Evolutionary conservation across 2,888 invertebrate species (phyloP), one percentile per base, ranked within the genome.

Genomic region (Octonoba sinensis): DNA sequence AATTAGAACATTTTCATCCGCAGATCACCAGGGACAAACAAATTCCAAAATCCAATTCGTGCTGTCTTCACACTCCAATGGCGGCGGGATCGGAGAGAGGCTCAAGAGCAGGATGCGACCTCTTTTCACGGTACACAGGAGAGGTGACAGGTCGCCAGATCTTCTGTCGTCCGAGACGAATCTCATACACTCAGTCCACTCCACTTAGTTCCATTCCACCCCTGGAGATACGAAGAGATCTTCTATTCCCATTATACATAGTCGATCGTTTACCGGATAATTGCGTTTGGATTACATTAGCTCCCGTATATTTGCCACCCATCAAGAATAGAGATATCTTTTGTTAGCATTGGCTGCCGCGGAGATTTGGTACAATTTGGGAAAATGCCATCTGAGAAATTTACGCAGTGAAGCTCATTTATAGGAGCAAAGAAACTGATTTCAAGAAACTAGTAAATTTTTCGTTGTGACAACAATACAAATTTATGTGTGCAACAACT

Each of bases 251-350:
- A 16, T 64, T 36, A 22, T 27, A 59, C 36, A 18, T 18, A 18
- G 67, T 60, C 59, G 66, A 79, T 73, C 69, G 79, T 73, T 79
- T 79, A 79, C 79, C 73, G 79, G 79, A 73, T 79, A 79, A 79
- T 79, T 79, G 72, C 49, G 44, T 73, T 64, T 69, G 67, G 79
- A 73, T 73, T 69, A 79, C 67, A 62, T 73, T 73, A 73, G 67
- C 66, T 78, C 46, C 47, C 36, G 75, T 59, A 60, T 57, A 74
- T 56, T 74, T 74, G 75, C 60, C 67, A 66, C 74, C 66, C 67
- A 60, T 75, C 74, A 36, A 36, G 36, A 8, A 36, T 36, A 36
- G 36, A 36, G 36, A 36, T 36, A 36, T 36, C 36, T 36, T 36
- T 36, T 36, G 36, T 36, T 36, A 11, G 36, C 36, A 36, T 11